Evolutionary conservation across 2,888 invertebrate species (phyloP).

Genomic region (Meiosimyza platycephala): DNA sequence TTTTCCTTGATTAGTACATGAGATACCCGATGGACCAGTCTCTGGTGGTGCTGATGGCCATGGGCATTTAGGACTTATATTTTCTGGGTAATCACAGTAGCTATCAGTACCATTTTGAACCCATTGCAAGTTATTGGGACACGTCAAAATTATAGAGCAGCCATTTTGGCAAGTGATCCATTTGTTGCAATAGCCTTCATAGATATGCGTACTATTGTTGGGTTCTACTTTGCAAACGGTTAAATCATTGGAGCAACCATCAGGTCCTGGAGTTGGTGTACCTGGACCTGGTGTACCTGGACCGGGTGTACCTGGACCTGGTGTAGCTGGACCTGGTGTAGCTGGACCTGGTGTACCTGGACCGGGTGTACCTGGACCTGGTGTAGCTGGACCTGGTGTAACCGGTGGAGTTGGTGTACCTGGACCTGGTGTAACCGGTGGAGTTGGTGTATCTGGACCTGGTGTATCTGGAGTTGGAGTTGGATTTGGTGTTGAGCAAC

Average conservation of each 20-base stretch:
- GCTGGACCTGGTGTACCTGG: not conserved
- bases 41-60: not conserved
- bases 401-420: not conserved
- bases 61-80: conserved; percentile 41
- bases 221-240: conserved; percentile 39
- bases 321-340: not conserved
- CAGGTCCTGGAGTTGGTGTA: not conserved
- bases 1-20: conserved; percentile 30
- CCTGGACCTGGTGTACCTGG: not conserved
- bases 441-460: not conserved
- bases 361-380: not conserved
- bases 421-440: conserved; percentile 6
- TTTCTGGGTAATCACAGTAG: conserved; percentile 51
- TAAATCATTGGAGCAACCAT: conserved; percentile 41
- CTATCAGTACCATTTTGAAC: conserved; percentile 31
- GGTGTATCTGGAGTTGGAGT: not conserved
- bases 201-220: conserved; percentile 29
- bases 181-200: conserved; percentile 48
- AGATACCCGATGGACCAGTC: conserved; percentile 26
- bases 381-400: not conserved
- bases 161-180: conserved; percentile 52
- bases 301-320: not conserved
- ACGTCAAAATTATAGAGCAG: conserved; percentile 44
- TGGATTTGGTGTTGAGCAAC: not conserved
- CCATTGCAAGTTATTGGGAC: conserved; percentile 54